phyloP scores from a whole-genome alignment of 2,113 vertebrate genomes.

The Dolichallabes microphthalmus region DNA sequence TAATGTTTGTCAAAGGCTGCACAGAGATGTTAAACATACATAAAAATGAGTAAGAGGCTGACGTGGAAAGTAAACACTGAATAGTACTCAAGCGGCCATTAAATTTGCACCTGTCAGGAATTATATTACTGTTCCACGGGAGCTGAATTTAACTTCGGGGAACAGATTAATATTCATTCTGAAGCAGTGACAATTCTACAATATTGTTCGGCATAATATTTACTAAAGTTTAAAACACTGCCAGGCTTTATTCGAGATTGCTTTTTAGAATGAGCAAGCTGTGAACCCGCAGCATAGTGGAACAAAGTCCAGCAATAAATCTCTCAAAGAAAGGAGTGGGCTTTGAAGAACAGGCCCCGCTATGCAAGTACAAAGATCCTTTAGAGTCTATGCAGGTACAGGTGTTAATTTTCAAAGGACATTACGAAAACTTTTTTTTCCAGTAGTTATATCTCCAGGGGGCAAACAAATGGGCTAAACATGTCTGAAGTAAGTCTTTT shows the following conservation, averaged over 20 bases:
- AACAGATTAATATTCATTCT: not conserved
- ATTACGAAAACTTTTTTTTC: conserved; percentile 5
- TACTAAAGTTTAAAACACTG: not conserved
- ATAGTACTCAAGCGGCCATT: not conserved
- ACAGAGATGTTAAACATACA: conserved; percentile 15
- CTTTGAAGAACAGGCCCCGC: conserved; percentile 20
- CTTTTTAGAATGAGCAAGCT: conserved; percentile 15
- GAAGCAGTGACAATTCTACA: not conserved
- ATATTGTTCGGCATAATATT: not conserved
- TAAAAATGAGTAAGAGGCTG: conserved; percentile 7
- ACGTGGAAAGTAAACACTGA: conserved; percentile 40
- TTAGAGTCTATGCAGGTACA: conserved; percentile 16
- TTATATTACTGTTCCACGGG: not conserved
- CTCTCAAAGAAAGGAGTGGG: conserved; percentile 8
- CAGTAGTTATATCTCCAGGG: not conserved
- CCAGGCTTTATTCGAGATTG: not conserved
- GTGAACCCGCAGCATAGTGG: conserved; percentile 10
- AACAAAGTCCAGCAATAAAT: conserved; percentile 38
- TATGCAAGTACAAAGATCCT: not conserved
- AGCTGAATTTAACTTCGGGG: not conserved
- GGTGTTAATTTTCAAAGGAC: conserved; percentile 23
- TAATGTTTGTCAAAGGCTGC: conserved; percentile 64
- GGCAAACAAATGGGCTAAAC: not conserved
- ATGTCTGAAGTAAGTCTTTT: conserved; percentile 2
- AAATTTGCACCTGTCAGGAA: not conserved